Conservation (phyloP, 2,113 vertebrate species). For the Clarias magur region DNA sequence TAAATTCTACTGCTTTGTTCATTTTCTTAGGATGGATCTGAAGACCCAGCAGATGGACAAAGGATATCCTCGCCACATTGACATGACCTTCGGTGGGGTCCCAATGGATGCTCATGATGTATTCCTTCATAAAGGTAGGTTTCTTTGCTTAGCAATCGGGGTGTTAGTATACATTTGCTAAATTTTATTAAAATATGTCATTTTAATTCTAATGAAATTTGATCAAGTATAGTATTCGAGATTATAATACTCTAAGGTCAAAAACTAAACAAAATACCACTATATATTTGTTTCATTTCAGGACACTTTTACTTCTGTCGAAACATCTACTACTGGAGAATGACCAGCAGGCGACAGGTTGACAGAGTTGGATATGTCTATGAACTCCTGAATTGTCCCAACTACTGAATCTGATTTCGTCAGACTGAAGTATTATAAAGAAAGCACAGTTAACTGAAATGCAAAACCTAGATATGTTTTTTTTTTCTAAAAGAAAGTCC, state of each 20-base stretch:
- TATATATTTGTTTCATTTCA: slow-evolving; percentile 49
- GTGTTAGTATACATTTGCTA: background rate
- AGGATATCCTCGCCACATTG: slow-evolving; percentile 73
- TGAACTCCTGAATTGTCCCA: slow-evolving; percentile 77
- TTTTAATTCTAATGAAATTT: background rate
- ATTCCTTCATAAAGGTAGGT: slow-evolving; percentile 86
- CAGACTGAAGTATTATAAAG: background rate
- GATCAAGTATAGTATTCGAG: background rate
- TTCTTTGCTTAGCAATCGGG: background rate
- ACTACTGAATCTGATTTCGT: background rate
- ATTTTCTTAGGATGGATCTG: slow-evolving; percentile 79
- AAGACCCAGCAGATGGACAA: slow-evolving; percentile 83
- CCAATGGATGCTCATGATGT: slow-evolving; percentile 80
- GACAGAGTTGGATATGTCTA: slow-evolving; percentile 80
- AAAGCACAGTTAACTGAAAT: background rate
- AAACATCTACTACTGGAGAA: slow-evolving; percentile 80
- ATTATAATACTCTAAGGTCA: background rate
- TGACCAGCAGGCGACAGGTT: slow-evolving; percentile 72
- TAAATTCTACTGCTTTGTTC: background rate
- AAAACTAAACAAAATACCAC: background rate
- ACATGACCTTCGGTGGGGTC: slow-evolving; percentile 79
- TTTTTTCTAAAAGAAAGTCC: background rate
- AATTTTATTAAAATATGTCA: background rate
- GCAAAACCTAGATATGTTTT: slow-evolving; percentile 1
- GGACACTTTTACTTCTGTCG: slow-evolving; percentile 81